Conservation (phyloP, 1,140 invertebrate genomes). For the Drosophila rhopaloa region DNA sequence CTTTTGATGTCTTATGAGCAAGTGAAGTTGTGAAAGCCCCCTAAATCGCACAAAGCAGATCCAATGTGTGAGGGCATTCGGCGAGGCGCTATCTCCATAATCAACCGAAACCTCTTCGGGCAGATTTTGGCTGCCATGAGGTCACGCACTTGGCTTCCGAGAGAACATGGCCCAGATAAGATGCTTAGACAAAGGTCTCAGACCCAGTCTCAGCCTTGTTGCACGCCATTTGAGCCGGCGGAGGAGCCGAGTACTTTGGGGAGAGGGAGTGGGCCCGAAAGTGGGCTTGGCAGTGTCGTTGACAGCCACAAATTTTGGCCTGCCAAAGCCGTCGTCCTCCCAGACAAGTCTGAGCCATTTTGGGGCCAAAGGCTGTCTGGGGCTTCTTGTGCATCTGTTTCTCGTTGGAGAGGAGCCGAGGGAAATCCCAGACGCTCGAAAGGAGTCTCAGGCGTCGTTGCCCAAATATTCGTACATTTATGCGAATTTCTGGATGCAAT, state of each 20-base stretch:
- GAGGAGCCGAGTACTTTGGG: not conserved
- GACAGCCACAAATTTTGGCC: slow-evolving; percentile 70
- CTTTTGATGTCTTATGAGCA: not conserved
- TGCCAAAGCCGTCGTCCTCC: slow-evolving; percentile 18
- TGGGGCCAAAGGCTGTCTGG: not conserved
- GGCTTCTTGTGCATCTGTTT: slow-evolving; percentile 24
- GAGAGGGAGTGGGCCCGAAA: slow-evolving; percentile 6
- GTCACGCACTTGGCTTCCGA: slow-evolving; percentile 37
- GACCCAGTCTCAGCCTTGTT: slow-evolving; percentile 1
- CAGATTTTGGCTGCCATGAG: slow-evolving; percentile 20
- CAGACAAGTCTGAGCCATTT: slow-evolving; percentile 12
- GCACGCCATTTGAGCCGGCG: slow-evolving; percentile 9
- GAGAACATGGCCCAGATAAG: slow-evolving; percentile 26
- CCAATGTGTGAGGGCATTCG: slow-evolving; percentile 2
- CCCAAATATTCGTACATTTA: not conserved
- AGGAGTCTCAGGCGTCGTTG: not conserved
- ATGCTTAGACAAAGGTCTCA: slow-evolving; percentile 32
- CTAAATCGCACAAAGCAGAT: not conserved
- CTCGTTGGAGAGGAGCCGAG: not conserved
- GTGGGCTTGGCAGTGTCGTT: slow-evolving; percentile 48
- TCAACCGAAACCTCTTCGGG: slow-evolving; percentile 15
- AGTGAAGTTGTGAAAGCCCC: not conserved
- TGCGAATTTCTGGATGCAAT: slow-evolving; percentile 23
- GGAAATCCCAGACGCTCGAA: slow-evolving; percentile 2
- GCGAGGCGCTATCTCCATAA: not conserved